These are phyloP conservation scores for Calidris pugnax DNA, from an alignment of 2,113 vertebrate species.

Conservation along the genomic window DNA sequence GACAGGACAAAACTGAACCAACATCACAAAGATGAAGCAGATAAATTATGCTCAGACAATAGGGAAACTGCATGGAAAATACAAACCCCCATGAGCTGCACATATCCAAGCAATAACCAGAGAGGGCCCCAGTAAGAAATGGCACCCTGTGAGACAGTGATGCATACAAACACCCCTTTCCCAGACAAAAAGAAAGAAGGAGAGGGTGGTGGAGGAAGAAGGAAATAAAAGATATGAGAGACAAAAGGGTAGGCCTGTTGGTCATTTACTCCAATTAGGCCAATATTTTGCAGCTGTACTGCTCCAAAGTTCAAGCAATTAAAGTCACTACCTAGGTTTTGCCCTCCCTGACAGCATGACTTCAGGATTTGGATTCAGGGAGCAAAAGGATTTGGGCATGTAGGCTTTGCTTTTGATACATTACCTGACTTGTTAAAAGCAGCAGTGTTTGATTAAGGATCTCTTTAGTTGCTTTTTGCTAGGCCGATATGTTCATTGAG, in stretches of 20 bases:
- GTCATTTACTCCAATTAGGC: neutral
- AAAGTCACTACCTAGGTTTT: neutral
- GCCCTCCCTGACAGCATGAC: neutral
- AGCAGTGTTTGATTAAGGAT: conserved; percentile 9
- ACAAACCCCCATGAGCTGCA: neutral
- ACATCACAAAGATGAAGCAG: neutral
- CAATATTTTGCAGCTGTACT: neutral
- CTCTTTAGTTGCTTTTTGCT: conserved; percentile 34
- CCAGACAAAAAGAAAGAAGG: conserved; percentile 10
- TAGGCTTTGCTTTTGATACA: neutral
- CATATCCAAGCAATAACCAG: neutral
- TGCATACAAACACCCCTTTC: neutral
- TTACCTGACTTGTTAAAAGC: neutral
- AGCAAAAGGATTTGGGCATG: neutral
- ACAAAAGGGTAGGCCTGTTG: neutral
- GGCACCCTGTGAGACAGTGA: neutral
- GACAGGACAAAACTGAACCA: neutral
- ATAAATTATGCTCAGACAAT: neutral
- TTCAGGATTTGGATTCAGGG: neutral
- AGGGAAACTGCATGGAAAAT: conserved; percentile 1
- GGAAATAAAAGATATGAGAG: neutral
- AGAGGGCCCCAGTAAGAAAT: neutral
- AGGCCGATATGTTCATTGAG: neutral
- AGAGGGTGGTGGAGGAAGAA: neutral
- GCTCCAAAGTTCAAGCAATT: neutral